These are phyloP conservation scores for Aythya baeri DNA, from an alignment of 2,113 vertebrate genomes.

Conservation along the genomic window DNA sequence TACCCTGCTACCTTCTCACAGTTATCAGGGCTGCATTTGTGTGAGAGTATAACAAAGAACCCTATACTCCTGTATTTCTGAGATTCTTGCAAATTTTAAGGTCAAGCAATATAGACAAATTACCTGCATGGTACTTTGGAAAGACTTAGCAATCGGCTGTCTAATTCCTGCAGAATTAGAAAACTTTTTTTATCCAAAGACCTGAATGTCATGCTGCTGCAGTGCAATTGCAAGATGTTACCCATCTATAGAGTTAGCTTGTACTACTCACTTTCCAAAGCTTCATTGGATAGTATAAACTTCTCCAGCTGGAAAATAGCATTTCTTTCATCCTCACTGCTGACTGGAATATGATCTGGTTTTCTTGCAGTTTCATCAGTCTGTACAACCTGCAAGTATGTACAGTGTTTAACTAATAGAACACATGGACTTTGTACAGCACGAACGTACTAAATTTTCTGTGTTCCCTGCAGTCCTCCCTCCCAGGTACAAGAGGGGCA, in stretches of 20 bases:
- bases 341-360: constrained; percentile 88
- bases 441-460: not conserved
- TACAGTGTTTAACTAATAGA: not conserved
- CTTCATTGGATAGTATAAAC: constrained; percentile 78
- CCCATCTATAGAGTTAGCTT: not conserved
- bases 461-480: not conserved
- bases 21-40: not conserved
- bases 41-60: not conserved
- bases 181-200: not conserved
- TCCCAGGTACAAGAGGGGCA: not conserved
- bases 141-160: not conserved
- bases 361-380: constrained; percentile 93
- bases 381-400: constrained; percentile 86
- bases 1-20: not conserved
- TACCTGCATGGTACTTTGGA: not conserved
- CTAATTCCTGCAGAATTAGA: not conserved
- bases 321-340: constrained; percentile 94
- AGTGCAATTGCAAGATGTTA: not conserved
- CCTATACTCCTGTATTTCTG: not conserved
- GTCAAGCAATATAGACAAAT: not conserved
- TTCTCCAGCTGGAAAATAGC: constrained; percentile 88
- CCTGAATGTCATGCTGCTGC: not conserved
- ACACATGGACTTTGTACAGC: not conserved
- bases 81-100: not conserved
- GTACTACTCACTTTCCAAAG: constrained; percentile 83